A percentile compares a stretch with the other conserved stretches of the same genome.
Conservation (phyloP, 2,113 vertebrate genomes). For the Phylloscopus whistleri region DNA sequence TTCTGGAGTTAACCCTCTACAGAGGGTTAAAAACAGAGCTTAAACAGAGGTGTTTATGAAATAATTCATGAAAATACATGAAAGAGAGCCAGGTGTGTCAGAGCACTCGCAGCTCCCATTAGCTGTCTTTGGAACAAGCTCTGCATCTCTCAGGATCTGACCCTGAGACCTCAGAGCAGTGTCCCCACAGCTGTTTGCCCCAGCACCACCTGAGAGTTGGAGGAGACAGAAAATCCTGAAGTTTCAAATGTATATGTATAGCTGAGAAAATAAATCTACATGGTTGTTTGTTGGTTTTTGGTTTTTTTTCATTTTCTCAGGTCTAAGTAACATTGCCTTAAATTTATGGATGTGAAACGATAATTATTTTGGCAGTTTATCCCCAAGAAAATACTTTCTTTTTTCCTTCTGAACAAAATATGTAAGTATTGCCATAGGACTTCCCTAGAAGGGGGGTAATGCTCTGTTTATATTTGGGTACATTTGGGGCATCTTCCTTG, state of each 20-base stretch:
- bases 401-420: conserved; percentile 29
- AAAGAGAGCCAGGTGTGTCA: neutral
- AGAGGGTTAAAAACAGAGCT: neutral
- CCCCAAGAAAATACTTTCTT: conserved; percentile 29
- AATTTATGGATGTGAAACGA: conserved; percentile 45
- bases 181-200: neutral
- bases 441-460: conserved; percentile 1
- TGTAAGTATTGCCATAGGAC: conserved; percentile 12
- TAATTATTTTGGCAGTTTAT: conserved; percentile 38
- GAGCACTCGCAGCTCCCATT: neutral
- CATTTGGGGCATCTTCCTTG: conserved; percentile 5
- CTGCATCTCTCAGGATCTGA: neutral
- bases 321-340: conserved; percentile 76
- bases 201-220: neutral
- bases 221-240: neutral
- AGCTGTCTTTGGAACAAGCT: neutral
- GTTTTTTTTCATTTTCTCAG: conserved; percentile 35
- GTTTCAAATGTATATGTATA: neutral
- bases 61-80: neutral
- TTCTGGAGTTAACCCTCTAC: neutral
- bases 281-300: neutral
- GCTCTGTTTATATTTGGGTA: conserved; percentile 44
- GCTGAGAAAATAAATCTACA: conserved; percentile 26
- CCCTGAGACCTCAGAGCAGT: neutral
- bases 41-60: neutral